Base-by-base conservation (phyloP, 2,888 invertebrate species). In the Sturmia bella region DNA sequence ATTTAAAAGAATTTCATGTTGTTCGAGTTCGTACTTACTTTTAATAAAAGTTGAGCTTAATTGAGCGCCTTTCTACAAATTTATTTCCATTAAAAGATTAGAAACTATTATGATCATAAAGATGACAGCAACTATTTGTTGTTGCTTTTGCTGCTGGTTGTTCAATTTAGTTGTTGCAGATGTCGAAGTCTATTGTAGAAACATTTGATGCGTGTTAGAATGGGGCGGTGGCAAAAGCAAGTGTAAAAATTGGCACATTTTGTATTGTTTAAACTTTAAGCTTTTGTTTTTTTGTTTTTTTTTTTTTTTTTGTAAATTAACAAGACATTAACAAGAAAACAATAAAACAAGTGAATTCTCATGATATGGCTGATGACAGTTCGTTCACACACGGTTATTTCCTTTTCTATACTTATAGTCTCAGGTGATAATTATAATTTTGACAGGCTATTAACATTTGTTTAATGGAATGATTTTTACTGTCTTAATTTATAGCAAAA, bases 181-280 rank as follows among this genome's bases (percentile, higher is more conserved):
- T 52, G 48, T 17, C 59, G 69, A 6, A 37, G 52, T 21, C 37
- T n/a, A 19, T 37, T 61, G 57, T 24, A 48, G 63, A 45, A 54
- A 45, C 48, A 15, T 57, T 48, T 72, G 41, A 75, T 83, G 73
- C 77, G 77, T 78, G 77, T 78, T 70, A 37, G 61, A 68, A 68
- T 66, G 61, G 43, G 75, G 73, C 69, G 45, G 54, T 74, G 32
- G 52, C 43, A 63, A 78, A 54, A 66, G 19, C 48, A 79, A 81
- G 83, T 84, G 83, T 84, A 79, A 82, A 76, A 76, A 79, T 79
- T 84, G 76, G 68, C 83, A 84, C 83, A 78, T 79, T 72, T 52
- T 45, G 27, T 37, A 11, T 66, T 2, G 11, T 68, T 76, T 54
- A 50, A 12, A 39, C 41, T 70, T 41, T 50, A 13, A 56, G 27